Percentiles rank a stretch among this genome's conserved stretches.
phyloP scores from a whole-genome alignment of 1,140 invertebrate genomes.

The Zaprionus gabonicus region DNA sequence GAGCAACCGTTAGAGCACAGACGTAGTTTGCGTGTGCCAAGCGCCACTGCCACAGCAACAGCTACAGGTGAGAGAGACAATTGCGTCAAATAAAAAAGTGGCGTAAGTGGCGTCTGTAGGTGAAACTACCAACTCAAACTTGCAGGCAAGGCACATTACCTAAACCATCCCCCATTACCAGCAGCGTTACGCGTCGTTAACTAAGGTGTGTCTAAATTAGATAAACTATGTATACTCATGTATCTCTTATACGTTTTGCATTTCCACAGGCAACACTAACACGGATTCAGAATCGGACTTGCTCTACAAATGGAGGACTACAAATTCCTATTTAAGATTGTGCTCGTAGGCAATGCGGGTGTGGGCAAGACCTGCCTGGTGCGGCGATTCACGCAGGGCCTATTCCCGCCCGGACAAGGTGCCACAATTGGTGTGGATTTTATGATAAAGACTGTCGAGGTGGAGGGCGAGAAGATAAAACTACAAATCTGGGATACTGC shows the following conservation, averaged over 20 bases:
- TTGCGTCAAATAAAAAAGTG: constrained; percentile 48
- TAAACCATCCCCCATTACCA: constrained; percentile 36
- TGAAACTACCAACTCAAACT: constrained; percentile 35
- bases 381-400: constrained; percentile 94
- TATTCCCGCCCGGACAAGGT: constrained; percentile 98
- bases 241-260: constrained; percentile 12
- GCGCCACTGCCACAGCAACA: constrained; percentile 17
- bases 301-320: constrained; percentile 95
- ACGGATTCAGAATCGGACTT: not conserved
- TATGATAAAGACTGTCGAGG: constrained; percentile 99
- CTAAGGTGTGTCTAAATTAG: constrained; percentile 71
- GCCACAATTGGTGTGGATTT: constrained; percentile 99
- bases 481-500: constrained; percentile 97
- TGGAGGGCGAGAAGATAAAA: constrained; percentile 99
- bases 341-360: constrained; percentile 96
- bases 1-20: constrained; percentile 36
- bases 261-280: constrained; percentile 6
- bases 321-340: constrained; percentile 99
- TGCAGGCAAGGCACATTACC: constrained; percentile 29
- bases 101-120: constrained; percentile 52
- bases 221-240: constrained; percentile 30
- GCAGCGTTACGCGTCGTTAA: constrained; percentile 69
- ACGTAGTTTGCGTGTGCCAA: constrained; percentile 42
- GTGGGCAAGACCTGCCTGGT: constrained; percentile 98
- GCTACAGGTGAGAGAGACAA: constrained; percentile 59